Evolutionary conservation across 2,113 vertebrate species (phyloP), one percentile per base, ranked within the genome.

Genomic region (Furnarius figulus): DNA sequence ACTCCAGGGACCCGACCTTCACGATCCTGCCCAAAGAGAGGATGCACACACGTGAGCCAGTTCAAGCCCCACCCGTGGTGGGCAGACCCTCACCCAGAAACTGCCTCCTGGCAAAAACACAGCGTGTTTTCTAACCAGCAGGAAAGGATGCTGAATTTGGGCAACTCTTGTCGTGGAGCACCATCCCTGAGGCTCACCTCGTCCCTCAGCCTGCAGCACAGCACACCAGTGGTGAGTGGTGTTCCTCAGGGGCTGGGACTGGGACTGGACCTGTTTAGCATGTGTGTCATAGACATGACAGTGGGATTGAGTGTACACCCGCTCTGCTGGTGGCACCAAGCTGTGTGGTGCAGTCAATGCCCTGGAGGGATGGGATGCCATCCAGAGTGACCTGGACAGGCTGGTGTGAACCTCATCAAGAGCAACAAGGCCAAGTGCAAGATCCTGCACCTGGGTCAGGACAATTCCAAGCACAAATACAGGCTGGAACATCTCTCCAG

Each of bases 1-100:
- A 99, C 58, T 99, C 99, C 95, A 99, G 95, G 4, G 99, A 99
- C 14, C 99, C 98, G 0, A 98, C 98, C 98, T 98, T 99, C 88
- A 99, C 98, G 0, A 99, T 97, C 93, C 99, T 99, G 97, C 25
- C 28, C 91, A 58, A 66, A 22, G 88, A 74, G 70, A 94, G 35
- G 40, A 50, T 11, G 22, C 10, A 14, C 1, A 1, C 5, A 31
- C 6, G 30, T 19, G 20, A 92, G 37, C 18, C 52, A 49, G 27
- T 25, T 15, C 30, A 25, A 46, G 39, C 35, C 35, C 28, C 0
- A 0, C 21, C 14, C 46, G 2, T 0, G 1, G 27, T 5, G 35
- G 68, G 22, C 33, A 53, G 10, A 37, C 14, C 9, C 35, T 37
- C 40, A 28, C 28, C 16, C 39, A 30, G 50, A 46, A 74, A 5